Evolutionary conservation across 2,113 vertebrate species (phyloP).

Genomic region (Lipotes vexillifer): DNA sequence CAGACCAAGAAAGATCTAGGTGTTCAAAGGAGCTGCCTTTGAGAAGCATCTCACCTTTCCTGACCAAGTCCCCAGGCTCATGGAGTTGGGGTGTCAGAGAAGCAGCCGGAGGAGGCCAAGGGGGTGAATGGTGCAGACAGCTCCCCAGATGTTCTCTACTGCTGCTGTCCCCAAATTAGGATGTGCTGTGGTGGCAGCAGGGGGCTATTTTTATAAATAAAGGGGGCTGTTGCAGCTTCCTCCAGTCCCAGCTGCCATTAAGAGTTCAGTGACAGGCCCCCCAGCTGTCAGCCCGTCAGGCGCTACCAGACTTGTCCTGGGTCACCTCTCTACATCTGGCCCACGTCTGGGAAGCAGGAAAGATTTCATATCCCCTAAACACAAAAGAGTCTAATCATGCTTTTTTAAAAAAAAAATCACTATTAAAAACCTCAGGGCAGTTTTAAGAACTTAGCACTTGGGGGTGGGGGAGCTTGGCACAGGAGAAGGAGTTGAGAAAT

Average conservation of each 20-base stretch:
- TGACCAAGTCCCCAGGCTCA: background rate
- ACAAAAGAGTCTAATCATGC: slow-evolving; percentile 34
- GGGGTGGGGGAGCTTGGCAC: slow-evolving; percentile 35
- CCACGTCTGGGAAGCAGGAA: slow-evolving; percentile 25
- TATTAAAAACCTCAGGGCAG: slow-evolving; percentile 11
- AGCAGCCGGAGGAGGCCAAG: background rate
- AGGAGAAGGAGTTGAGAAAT: slow-evolving; percentile 72
- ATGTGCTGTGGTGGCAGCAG: background rate
- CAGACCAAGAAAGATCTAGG: background rate
- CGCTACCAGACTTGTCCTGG: slow-evolving; percentile 39
- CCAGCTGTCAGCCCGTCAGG: slow-evolving; percentile 74
- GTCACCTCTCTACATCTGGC: slow-evolving; percentile 56
- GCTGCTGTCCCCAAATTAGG: slow-evolving; percentile 26
- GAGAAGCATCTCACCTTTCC: background rate
- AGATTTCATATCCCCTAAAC: slow-evolving; percentile 62
- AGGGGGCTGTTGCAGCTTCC: slow-evolving; percentile 27
- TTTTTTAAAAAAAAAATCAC: background rate
- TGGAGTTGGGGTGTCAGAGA: background rate
- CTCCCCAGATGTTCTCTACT: background rate
- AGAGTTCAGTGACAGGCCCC: slow-evolving; percentile 48
- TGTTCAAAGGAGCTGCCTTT: background rate
- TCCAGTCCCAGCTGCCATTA: slow-evolving; percentile 68
- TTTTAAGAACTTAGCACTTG: slow-evolving; percentile 45
- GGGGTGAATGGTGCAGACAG: background rate
- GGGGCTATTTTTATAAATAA: slow-evolving; percentile 59